Conservation (phyloP, 2,888 invertebrate genomes). For the Cordilura impudica region DNA sequence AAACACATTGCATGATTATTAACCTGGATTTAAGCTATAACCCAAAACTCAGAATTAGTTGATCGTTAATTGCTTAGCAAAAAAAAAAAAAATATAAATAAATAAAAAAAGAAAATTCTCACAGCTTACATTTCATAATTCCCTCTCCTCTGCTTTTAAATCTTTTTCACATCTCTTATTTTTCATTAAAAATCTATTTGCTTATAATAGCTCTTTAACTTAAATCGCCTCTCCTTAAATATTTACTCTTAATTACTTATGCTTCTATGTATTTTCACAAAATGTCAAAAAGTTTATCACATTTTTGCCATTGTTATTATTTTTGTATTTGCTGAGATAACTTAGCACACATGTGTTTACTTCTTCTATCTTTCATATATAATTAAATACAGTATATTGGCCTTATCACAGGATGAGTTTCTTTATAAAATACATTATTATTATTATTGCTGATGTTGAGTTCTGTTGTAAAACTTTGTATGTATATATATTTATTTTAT, state of each 20-base stretch:
- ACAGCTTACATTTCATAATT: too few species aligned
- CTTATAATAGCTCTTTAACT: too few species aligned
- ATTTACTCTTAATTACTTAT: not conserved
- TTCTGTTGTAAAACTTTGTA: not conserved
- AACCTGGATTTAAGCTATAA: too few species aligned
- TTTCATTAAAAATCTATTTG: too few species aligned
- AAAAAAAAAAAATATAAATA: too few species aligned
- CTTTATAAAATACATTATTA: slow-evolving; percentile 1
- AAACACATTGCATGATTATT: too few species aligned
- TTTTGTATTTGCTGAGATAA: not conserved
- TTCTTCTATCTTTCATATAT: slow-evolving; percentile 2
- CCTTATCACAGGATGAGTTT: slow-evolving; percentile 50
- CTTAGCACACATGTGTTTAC: slow-evolving; percentile 14
- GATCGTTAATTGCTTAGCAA: too few species aligned
- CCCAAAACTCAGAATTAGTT: too few species aligned
- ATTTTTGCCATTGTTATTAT: not conserved
- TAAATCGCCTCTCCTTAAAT: too few species aligned
- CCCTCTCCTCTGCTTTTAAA: too few species aligned
- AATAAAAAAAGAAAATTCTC: too few species aligned
- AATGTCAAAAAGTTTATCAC: slow-evolving; percentile 59
- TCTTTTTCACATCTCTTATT: too few species aligned
- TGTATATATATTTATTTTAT: not conserved
- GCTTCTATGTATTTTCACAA: slow-evolving; percentile 12
- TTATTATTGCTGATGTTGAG: not conserved
- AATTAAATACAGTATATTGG: not conserved